Evolutionary conservation across 2,797 vertebrate species (phyloP).

Genomic region (Enteromius fasciolatus): DNA sequence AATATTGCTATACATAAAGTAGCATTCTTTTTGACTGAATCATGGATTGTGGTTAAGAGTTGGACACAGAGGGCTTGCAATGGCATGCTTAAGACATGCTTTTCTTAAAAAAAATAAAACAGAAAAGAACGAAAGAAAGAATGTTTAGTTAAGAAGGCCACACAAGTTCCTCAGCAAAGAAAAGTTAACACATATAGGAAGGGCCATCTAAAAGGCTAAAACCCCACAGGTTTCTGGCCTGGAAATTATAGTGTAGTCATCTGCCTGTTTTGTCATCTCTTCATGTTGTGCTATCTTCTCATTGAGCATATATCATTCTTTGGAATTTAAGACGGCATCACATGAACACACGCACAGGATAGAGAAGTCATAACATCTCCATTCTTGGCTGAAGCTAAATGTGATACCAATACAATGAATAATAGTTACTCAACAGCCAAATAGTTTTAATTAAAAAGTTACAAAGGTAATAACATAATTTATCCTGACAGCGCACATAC

Average conservation of each 20-base stretch:
- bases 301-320: not conserved
- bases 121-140: not conserved
- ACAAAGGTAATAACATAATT: not conserved
- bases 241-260: not conserved
- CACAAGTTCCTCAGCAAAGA: not conserved
- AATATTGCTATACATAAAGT: not conserved
- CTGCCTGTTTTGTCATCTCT: constrained; percentile 5
- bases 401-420: not conserved
- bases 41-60: not conserved
- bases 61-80: not conserved
- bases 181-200: not conserved
- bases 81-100: not conserved
- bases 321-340: not conserved
- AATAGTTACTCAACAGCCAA: not conserved
- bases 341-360: constrained; percentile 3
- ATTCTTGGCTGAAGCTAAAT: constrained; percentile 5
- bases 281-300: not conserved
- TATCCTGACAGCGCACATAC: no score
- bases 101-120: not conserved
- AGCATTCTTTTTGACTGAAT: not conserved
- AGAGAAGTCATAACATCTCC: not conserved
- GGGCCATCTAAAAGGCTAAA: not conserved
- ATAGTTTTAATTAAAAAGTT: not conserved
- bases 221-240: not conserved
- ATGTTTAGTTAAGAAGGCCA: not conserved